A percentile compares a stretch with the other conserved stretches of the same genome.
These are phyloP conservation scores for Hormaphis cornu DNA, from an alignment of 1,140 invertebrate species.

Conservation along the genomic window DNA sequence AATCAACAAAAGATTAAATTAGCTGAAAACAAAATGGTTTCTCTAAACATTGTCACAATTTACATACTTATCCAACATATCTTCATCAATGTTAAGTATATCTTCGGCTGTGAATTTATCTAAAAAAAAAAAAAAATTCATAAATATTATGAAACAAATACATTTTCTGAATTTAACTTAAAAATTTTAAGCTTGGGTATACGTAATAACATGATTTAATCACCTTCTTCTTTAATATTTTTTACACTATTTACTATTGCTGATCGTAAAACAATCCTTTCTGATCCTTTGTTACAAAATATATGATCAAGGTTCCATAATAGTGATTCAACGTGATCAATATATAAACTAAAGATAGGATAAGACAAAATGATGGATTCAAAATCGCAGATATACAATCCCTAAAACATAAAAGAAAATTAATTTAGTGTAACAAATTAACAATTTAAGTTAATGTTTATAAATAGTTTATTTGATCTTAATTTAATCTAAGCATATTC, in stretches of 20 bases:
- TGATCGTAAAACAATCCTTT: neutral
- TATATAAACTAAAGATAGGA: neutral
- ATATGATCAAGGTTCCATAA: neutral
- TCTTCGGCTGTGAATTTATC: slow-evolving; percentile 9
- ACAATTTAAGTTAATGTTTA: too few relatives aligned
- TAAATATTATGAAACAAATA: neutral
- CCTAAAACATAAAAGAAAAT: neutral
- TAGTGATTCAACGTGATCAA: neutral
- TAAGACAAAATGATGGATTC: neutral
- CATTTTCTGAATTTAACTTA: neutral
- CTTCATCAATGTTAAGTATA: slow-evolving; percentile 3
- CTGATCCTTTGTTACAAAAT: neutral
- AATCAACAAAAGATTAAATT: neutral
- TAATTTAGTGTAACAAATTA: too few relatives aligned
- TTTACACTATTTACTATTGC: neutral
- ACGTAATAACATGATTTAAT: neutral
- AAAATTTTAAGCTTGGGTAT: neutral
- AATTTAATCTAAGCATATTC: too few relatives aligned
- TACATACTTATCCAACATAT: slow-evolving; percentile 1
- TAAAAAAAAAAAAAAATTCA: neutral
- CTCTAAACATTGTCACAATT: neutral
- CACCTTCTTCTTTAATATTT: neutral
- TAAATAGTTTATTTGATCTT: too few relatives aligned
- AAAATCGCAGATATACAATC: neutral
- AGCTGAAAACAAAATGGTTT: neutral